These are phyloP conservation scores for Aramus guarauna DNA, from an alignment of 2,113 vertebrate genomes.

Conservation along the genomic window DNA sequence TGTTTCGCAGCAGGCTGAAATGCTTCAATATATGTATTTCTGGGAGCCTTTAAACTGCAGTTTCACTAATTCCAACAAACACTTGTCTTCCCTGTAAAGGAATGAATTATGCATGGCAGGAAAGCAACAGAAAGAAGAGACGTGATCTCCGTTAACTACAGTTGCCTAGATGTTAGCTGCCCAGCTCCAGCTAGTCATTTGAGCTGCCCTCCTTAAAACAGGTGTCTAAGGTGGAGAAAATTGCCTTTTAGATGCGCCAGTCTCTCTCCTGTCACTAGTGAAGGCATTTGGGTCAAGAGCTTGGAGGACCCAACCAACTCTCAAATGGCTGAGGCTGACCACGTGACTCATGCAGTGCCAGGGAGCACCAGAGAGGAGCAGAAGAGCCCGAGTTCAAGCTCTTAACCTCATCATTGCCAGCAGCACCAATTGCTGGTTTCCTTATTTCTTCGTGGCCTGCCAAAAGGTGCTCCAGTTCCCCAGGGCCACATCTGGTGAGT, in stretches of 20 bases:
- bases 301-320: not conserved
- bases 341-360: accelerated
- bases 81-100: not conserved
- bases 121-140: not conserved
- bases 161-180: not conserved
- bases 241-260: not conserved
- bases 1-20: not conserved
- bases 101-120: not conserved
- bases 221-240: not conserved
- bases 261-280: not conserved
- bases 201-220: not conserved
- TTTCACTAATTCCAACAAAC: not conserved
- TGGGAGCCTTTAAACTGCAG: not conserved
- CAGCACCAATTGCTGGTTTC: not conserved
- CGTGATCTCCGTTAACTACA: not conserved
- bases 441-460: not conserved
- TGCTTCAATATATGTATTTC: not conserved
- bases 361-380: not conserved
- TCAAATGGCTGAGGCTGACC: not conserved
- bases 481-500: not conserved
- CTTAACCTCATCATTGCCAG: not conserved
- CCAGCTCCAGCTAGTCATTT: not conserved
- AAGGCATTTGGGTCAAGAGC: not conserved
- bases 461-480: not conserved
- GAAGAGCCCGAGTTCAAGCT: accelerated